Evolutionary conservation across 2,113 vertebrate genomes (phyloP).

Genomic region (Eulacestoma nigropectus): DNA sequence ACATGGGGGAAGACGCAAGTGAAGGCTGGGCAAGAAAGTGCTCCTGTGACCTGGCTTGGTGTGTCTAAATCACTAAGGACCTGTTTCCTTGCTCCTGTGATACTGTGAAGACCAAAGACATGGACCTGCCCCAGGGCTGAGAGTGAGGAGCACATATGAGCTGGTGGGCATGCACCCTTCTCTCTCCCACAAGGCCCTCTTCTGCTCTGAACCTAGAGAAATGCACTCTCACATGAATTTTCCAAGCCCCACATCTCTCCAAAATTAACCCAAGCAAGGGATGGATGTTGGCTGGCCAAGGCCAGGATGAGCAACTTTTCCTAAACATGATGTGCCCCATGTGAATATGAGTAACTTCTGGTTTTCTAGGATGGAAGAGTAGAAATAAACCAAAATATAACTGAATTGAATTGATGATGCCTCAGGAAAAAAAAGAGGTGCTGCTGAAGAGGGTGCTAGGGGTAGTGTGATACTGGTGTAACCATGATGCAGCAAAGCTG

Average conservation of each 20-base stretch:
- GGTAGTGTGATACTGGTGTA: neutral
- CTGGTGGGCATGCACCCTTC: too few species aligned
- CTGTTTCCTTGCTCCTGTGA: neutral
- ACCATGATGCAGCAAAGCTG: neutral
- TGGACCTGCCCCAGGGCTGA: neutral
- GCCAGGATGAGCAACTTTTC: neutral
- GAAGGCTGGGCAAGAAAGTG: neutral
- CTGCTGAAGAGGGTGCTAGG: neutral
- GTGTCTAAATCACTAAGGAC: neutral
- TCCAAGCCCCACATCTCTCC: neutral
- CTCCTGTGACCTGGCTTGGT: neutral
- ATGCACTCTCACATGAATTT: neutral
- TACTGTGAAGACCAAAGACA: neutral
- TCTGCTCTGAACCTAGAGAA: neutral
- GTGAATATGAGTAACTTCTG: neutral
- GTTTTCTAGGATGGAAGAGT: neutral
- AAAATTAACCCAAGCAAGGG: neutral
- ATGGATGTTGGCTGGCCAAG: neutral
- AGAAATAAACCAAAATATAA: neutral
- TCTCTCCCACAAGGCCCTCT: neutral
- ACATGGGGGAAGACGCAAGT: neutral
- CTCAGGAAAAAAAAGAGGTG: neutral
- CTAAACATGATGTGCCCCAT: accelerated
- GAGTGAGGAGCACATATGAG: neutral
- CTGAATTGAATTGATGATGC: neutral